Evolutionary conservation across 2,888 invertebrate genomes (phyloP), one percentile per base, ranked within the genome.

Genomic region (Myopa tessellatipennis): DNA sequence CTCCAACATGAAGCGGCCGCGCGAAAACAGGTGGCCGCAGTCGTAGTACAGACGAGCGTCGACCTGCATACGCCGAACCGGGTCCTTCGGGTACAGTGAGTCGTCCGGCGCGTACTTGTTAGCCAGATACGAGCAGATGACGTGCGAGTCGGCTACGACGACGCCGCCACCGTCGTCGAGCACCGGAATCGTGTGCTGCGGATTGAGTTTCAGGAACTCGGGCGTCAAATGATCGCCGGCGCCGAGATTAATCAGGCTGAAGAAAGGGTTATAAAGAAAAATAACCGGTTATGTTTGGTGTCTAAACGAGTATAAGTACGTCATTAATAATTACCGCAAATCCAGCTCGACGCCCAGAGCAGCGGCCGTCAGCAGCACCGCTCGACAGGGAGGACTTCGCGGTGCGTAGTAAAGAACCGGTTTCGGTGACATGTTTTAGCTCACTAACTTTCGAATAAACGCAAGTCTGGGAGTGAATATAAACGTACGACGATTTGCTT

Each of bases 331-430:
- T 84, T 80, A 89, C 88, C 85, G 87, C 38, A 88, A 81, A 84
- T 94, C 93, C 81, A 94, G 85, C 5, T 93, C 91, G 40, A 94
- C 87, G 3, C 92, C 93, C 40, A 94, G 81, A 63, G 92, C 92
- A 79, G 92, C 93, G 8, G 94, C 94, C 0, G 92, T 90, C 77
- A 94, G 86, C 45, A 92, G 89, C 12, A 93, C 93, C 0, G 91
- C 88, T 7, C 94, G 90, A 87, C 93, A 93, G 8, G 94, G 94
- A 1, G 92, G 90, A 82, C 93, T 94, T 84, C 92, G 92, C 16
- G 91, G 90, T 40, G 91, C 83, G 85, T 92, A 91, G 88, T 94
- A 94, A 70, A 93, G 89, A 83, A 88, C 82, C 50, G 89, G 89
- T 82, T 88, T 88, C 12, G 71, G 75, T 50, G 85, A 77, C 87